Base-by-base conservation (phyloP, 1,140 invertebrate genomes). In the Harpegnathos saltator region DNA sequence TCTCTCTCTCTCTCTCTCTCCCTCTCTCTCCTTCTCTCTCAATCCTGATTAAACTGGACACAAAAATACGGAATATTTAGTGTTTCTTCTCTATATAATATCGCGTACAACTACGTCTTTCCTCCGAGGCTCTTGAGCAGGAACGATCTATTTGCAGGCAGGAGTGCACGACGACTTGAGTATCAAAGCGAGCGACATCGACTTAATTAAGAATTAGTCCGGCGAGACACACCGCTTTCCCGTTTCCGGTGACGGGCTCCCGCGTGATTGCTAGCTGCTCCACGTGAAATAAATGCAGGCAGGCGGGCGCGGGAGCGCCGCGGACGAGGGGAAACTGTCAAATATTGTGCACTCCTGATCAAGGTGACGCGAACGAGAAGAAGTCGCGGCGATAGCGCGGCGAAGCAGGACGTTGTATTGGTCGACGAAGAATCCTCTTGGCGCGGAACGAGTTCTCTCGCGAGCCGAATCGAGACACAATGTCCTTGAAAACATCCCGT, bases 11-110 rank as follows among this genome's bases (percentile, higher is more conserved):
- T 59, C 4, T 15, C n/a, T 65, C 1, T 38, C 9, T 58, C 15
- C n/a, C 1, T 73, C 15, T 73, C 19, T 48, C 19, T 73, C 26
- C 44, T 14, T 65, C n/a, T 66, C 29, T 62, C 33, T 77, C 15
- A 22, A 9, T 54, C 7, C 9, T 29, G n/a, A n/a, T 22, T 77
- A 62, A 62, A 62, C 62, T 65, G 52, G n/a, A 66, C 26, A 66
- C 11, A 66, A 77, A 66, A 77, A 54, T 77, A 65, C 61, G 62
- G 44, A 65, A 66, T 19, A 66, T 52, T 66, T 66, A 52, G 17
- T 65, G 9, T 52, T 77, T 77, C 4, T 54, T 54, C 66, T 77
- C 4, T 54, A 54, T 66, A 33, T 11, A 44, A 44, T 38, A 66
- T 54, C 11, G 44, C 44, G 22, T 66, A 66, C 14, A 77, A 75